These are phyloP conservation scores for Cheirogaleus medius DNA, from an alignment of 2,113 vertebrate genomes.

Conservation along the genomic window DNA sequence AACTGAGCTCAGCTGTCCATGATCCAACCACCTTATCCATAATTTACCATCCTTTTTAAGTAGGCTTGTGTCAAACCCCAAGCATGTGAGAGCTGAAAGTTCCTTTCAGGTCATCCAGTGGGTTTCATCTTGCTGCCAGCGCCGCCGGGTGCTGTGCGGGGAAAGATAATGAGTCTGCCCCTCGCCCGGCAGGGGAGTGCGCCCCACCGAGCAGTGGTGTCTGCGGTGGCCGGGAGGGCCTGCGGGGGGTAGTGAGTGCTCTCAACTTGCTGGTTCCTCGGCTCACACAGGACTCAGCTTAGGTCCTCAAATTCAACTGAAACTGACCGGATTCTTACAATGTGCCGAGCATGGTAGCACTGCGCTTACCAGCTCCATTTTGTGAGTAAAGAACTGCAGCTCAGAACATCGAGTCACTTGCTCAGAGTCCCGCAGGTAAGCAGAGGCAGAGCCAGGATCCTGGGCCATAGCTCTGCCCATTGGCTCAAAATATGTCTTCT, in stretches of 20 bases:
- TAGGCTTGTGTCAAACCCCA: neutral
- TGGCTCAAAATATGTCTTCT: neutral
- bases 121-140: neutral
- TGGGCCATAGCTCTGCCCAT: neutral
- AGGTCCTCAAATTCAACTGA: neutral
- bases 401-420: neutral
- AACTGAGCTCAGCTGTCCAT: neutral
- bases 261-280: neutral
- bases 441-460: neutral
- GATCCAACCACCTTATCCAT: neutral
- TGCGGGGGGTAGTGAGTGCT: neutral
- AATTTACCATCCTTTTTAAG: neutral
- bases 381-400: neutral
- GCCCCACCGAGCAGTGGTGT: neutral
- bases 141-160: neutral
- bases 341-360: accelerated
- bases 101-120: neutral
- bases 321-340: neutral
- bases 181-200: neutral
- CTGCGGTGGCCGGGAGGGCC: neutral
- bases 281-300: neutral
- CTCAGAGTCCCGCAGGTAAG: neutral
- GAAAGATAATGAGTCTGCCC: neutral
- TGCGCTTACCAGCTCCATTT: too few species aligned
- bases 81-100: neutral